Conservation (phyloP, 2,797 vertebrate genomes). For the Darevskia nairensis region DNA sequence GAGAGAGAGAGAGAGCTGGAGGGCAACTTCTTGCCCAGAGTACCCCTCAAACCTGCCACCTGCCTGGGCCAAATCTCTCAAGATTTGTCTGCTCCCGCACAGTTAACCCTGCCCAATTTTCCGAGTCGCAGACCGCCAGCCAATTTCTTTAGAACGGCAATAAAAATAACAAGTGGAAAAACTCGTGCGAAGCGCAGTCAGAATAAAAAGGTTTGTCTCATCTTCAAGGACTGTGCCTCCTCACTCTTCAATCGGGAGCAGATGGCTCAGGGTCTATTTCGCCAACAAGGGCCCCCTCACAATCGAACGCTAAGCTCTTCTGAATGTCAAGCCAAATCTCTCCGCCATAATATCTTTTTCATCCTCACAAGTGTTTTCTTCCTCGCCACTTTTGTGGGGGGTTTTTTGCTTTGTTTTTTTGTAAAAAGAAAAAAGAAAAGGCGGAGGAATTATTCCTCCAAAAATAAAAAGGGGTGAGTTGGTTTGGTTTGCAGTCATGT, state of each 20-base stretch:
- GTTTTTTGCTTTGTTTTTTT: constrained; percentile 4
- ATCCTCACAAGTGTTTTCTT: constrained; percentile 49
- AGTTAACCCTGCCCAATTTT: background rate
- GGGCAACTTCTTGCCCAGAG: too few relatives aligned
- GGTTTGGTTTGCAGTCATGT: constrained; percentile 38
- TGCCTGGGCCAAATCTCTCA: background rate
- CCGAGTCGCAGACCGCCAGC: background rate
- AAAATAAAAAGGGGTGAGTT: constrained; percentile 59
- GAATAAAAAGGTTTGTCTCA: constrained; percentile 57
- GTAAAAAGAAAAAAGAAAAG: background rate
- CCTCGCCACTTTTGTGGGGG: background rate
- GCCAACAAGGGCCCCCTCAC: constrained; percentile 69
- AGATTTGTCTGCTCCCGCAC: background rate
- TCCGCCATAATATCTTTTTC: constrained; percentile 64
- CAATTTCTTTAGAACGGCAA: background rate
- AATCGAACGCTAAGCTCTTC: constrained; percentile 62
- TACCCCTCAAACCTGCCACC: too few relatives aligned
- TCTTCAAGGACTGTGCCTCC: constrained; percentile 51
- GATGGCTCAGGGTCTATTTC: constrained; percentile 70
- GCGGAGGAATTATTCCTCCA: constrained; percentile 67
- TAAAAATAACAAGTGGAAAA: constrained; percentile 54
- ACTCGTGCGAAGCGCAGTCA: constrained; percentile 61
- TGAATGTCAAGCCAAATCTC: constrained; percentile 61
- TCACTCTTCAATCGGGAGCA: constrained; percentile 66
- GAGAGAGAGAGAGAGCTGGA: too few relatives aligned